Evolutionary conservation across 2,113 vertebrate species (phyloP), one percentile per base, ranked within the genome.

Genomic region (Embiotoca jacksoni): DNA sequence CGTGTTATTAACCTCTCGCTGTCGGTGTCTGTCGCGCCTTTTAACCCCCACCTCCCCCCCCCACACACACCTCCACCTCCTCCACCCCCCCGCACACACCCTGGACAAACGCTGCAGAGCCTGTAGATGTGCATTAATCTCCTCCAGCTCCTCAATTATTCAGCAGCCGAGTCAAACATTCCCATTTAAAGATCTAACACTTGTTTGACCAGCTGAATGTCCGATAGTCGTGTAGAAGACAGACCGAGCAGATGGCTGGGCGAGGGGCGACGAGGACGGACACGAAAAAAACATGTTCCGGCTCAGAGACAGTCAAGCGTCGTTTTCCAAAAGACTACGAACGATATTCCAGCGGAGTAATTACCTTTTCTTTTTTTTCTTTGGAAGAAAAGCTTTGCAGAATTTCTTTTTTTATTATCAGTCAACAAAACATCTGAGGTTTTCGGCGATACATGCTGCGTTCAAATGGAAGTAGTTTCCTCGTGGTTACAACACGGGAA

Each of bases 111-210:
- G 55, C 84, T 63, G 69, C 63, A 61, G 56, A 76, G 86, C 74
- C 85, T 84, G 82, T 81, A 85, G 73, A 81, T 74, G 70, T 88
- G 88, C 82, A 82, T 86, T 81, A 84, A 88, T 83, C 81, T 47
- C 57, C 70, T 71, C 30, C 23, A 75, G 74, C 82, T 84, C 69
- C 64, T 95, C 87, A 85, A 94, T 95, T 92, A 93, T 94, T 95
- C 87, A 94, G 87, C 56, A 72, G 73, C 67, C 5, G 82, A 90
- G 90, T 93, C 90, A 83, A 92, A 95, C 94, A 94, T 89, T 85
- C 67, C 90, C 90, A 78, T 93, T 88, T 89, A 84, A 90, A 93
- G 89, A 89, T 87, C 69, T 50, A 82, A 95, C 94, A 95, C 92
- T 92, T 93, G 92, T 94, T 92, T 86, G 91, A 93, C 84, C 89